Base-by-base conservation (phyloP, 2,113 vertebrate species). In the Blennius ocellaris region DNA sequence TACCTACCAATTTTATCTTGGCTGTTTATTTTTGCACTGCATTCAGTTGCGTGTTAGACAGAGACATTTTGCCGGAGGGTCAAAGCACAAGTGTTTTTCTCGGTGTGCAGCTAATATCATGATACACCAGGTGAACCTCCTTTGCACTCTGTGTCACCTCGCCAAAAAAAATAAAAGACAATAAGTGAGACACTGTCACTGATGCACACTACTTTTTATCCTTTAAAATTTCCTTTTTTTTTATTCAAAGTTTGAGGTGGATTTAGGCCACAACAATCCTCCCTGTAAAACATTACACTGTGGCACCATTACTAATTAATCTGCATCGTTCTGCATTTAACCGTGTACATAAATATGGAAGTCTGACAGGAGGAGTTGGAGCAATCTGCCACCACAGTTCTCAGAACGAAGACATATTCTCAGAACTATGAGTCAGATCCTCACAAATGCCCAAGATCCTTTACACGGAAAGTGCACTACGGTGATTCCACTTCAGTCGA, bases 381-480 rank as follows among this genome's bases (percentile, higher is more conserved):
- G 37, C 10, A 53, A 43, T 14, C 67, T 17, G 51, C 5, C 39
- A 44, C 14, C 56, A 17, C 11, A 30, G 21, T 4, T 30, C 21
- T 30, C 21, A 30, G 21, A 30, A 30, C 21, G 21, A 30, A 30
- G 44, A 11, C 36, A 0, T 21, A 11, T 72, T 54, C 41, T 12
- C 38, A 30, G n/a, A 57, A 39, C 37, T 16, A 44, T 50, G 6
- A 37, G 11, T 5, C 9, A 50, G 37, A 17, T 37, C 6, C n/a
- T 45, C 5, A 50, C 45, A 21, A 30, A 30, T 30, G 21, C 21
- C 21, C 21, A 15, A 43, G 17, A 6, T 59, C 15, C 6, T 17
- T 67, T 61, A 55, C 43, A 56, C 58, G 30, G 6, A 56, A 69
- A 56, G 38, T 36, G 56, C 50, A 55, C 58, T 41, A 10, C 39